These are phyloP conservation scores for Cistogaster globosa DNA, from an alignment of 2,888 invertebrate genomes.

Conservation along the genomic window DNA sequence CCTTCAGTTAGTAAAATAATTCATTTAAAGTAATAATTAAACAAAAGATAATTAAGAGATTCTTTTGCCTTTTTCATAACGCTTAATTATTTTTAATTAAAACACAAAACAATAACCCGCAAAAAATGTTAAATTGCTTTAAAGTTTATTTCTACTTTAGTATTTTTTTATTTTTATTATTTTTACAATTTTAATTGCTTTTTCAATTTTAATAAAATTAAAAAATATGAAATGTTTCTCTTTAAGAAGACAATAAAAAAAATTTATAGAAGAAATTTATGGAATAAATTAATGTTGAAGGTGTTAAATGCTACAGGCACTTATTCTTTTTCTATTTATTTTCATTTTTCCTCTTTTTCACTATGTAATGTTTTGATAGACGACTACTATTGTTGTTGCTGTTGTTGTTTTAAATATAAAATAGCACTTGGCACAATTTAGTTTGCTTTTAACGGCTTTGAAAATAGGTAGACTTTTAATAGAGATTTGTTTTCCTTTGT, in stretches of 20 bases:
- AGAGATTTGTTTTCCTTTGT: constrained; percentile 12
- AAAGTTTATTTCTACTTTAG: neutral
- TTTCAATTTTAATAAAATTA: neutral
- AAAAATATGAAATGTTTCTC: neutral
- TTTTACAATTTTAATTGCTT: neutral
- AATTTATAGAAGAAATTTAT: no score
- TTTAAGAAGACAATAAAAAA: constrained; percentile 2
- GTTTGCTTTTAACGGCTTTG: constrained; percentile 47
- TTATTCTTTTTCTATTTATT: constrained; percentile 23
- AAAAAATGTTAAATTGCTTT: neutral
- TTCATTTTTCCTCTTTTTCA: neutral
- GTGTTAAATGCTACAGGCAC: constrained; percentile 50
- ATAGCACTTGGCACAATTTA: constrained; percentile 61
- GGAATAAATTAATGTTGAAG: constrained; percentile 22
- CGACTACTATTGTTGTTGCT: constrained; percentile 21
- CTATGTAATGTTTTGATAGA: constrained; percentile 42
- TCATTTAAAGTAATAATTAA: neutral
- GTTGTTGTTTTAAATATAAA: constrained; percentile 40
- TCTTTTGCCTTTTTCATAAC: neutral
- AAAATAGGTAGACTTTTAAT: constrained; percentile 11
- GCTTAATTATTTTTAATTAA: constrained; percentile 1
- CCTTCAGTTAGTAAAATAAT: neutral
- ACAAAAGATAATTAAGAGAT: neutral
- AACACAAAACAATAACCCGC: neutral
- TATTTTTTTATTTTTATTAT: neutral